Base-by-base conservation (phyloP, 1,140 invertebrate genomes). In the Archivesica marissinica region DNA sequence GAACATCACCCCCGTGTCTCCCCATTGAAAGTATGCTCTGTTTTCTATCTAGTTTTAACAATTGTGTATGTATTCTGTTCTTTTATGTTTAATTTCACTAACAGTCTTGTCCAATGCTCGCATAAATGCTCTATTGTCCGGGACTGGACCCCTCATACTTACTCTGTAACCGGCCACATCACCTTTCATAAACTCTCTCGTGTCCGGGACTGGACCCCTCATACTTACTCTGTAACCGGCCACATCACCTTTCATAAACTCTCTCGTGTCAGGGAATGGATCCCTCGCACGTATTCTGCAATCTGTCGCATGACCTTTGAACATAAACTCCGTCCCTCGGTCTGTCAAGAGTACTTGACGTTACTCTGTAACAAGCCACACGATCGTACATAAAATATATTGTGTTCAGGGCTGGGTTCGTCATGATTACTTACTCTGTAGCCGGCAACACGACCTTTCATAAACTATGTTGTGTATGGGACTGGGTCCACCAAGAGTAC, bases 331-430 rank as follows among this genome's bases (percentile, higher is more conserved):
- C n/a, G n/a, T n/a, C n/a, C n/a, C n/a, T n/a, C n/a, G n/a, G n/a
- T n/a, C n/a, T n/a, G n/a, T n/a, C n/a, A n/a, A n/a, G n/a, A n/a
- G n/a, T n/a, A n/a, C n/a, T n/a, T n/a, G n/a, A n/a, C n/a, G n/a
- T n/a, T n/a, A n/a, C n/a, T n/a, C n/a, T n/a, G n/a, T n/a, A n/a
- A n/a, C n/a, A n/a, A n/a, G n/a, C n/a, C n/a, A n/a, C n/a, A n/a
- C n/a, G n/a, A n/a, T n/a, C 97, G 20, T 6, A 35, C 33, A 35
- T 1, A 41, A 9, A 20, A 6, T 56, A 6, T 25, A 56, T 7
- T 39, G 15, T 38, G 7, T 3, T 2, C 39, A 70, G 33, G 30
- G 13, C 25, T 17, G 30, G 17, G 2, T 15, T 70, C 17, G 15
- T 30, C 9, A 35, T 13, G 20, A 13, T 9, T 3, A 66, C 25